Conservation (phyloP, 2,113 vertebrate species). For the Oryzias woworae region DNA sequence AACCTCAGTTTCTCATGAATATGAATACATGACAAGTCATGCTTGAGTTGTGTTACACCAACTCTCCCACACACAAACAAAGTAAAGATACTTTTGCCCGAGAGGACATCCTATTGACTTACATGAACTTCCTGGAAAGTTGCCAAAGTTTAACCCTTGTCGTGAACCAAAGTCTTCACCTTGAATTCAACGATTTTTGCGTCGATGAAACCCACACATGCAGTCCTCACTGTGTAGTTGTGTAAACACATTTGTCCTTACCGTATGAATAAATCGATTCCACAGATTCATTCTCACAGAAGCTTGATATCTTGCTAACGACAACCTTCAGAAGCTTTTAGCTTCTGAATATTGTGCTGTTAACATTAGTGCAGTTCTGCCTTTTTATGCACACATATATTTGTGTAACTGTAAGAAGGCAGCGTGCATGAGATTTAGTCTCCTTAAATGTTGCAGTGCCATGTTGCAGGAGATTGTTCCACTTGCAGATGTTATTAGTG, state of each 20-base stretch:
- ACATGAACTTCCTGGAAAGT: background rate
- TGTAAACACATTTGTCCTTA: slow-evolving; percentile 11
- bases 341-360: slow-evolving; percentile 39
- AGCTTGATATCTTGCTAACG: slow-evolving; percentile 62
- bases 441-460: slow-evolving; percentile 11
- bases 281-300: slow-evolving; percentile 2
- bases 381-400: slow-evolving; percentile 6
- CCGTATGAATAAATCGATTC: slow-evolving; percentile 4
- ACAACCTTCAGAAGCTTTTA: slow-evolving; percentile 54
- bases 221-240: background rate
- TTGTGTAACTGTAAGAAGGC: background rate
- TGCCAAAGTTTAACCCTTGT: background rate
- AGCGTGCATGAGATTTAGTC: slow-evolving; percentile 1
- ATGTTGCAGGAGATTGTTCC: background rate
- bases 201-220: background rate
- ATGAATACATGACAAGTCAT: slow-evolving; percentile 29
- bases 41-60: slow-evolving; percentile 15
- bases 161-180: slow-evolving; percentile 7
- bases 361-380: slow-evolving; percentile 20
- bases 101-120: background rate
- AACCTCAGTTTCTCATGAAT: slow-evolving; percentile 20
- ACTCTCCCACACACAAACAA: slow-evolving; percentile 3
- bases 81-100: background rate
- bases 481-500: background rate
- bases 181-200: slow-evolving; percentile 2